phyloP scores from a whole-genome alignment of 2,797 vertebrate genomes.

The Poecile montanus region DNA sequence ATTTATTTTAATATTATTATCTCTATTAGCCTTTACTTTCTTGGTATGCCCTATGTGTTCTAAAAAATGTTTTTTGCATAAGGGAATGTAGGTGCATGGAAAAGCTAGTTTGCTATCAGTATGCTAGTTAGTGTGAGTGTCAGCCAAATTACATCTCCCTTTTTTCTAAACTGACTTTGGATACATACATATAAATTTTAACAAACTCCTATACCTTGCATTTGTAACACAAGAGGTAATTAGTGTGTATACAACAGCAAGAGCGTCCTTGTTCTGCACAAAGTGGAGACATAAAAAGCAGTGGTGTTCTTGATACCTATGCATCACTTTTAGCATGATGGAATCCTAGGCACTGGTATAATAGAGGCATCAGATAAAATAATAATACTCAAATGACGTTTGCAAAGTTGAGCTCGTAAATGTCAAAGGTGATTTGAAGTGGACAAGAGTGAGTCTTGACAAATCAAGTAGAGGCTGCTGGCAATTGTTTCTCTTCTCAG shows the following conservation, averaged over 20 bases:
- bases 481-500: constrained; percentile 73
- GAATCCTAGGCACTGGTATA: background rate
- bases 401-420: constrained; percentile 55
- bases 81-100: background rate
- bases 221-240: background rate
- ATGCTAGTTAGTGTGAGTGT: background rate
- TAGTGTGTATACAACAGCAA: background rate
- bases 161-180: background rate
- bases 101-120: background rate
- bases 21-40: background rate
- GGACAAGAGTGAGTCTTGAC: constrained; percentile 71
- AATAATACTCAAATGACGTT: constrained; percentile 63
- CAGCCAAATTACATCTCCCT: background rate
- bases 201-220: background rate
- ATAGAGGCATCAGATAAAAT: constrained; percentile 55
- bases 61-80: background rate
- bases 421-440: constrained; percentile 70
- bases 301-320: background rate
- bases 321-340: background rate
- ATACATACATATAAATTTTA: background rate
- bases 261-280: background rate
- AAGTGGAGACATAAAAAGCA: background rate
- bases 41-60: background rate
- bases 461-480: constrained; percentile 67
- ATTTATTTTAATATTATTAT: background rate